Evolutionary conservation across 2,888 invertebrate species (phyloP).

Genomic region (Leptinotarsa peninsularis): DNA sequence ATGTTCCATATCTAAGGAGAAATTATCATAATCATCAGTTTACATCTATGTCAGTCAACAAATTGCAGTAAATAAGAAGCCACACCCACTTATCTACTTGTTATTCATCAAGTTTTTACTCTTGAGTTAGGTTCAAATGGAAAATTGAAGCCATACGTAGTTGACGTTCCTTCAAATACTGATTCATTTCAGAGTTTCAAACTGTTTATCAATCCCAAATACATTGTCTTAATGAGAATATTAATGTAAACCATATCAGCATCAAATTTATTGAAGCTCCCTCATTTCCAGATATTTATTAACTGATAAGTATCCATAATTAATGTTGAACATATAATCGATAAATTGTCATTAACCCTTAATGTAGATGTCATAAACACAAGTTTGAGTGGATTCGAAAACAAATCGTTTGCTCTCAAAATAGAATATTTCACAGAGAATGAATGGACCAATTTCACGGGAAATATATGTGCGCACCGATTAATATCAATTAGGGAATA

Average conservation of each 20-base stretch:
- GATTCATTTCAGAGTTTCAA: too few species aligned
- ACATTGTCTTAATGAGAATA: neutral
- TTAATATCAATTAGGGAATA: slow-evolving; percentile 14
- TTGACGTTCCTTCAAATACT: neutral
- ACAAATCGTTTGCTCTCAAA: slow-evolving; percentile 10
- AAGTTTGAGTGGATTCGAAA: slow-evolving; percentile 16
- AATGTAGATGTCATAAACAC: slow-evolving; percentile 21
- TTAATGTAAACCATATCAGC: neutral
- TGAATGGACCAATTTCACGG: slow-evolving; percentile 8
- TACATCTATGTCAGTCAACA: too few species aligned
- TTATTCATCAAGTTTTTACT: too few species aligned
- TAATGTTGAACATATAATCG: slow-evolving; percentile 16
- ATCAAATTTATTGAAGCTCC: slow-evolving; percentile 1
- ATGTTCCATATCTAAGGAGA: too few species aligned
- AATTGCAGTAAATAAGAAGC: too few species aligned
- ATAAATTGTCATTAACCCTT: slow-evolving; percentile 17
- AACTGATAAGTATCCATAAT: slow-evolving; percentile 20
- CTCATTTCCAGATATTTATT: slow-evolving; percentile 24
- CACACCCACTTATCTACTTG: too few species aligned
- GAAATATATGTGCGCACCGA: slow-evolving; percentile 15
- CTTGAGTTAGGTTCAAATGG: too few species aligned
- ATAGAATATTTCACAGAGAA: slow-evolving; percentile 20
- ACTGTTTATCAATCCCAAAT: neutral
- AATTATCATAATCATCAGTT: too few species aligned
- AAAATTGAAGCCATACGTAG: too few species aligned